These are phyloP conservation scores for Tiphia femorata DNA, from an alignment of 2,888 invertebrate genomes.

Conservation along the genomic window DNA sequence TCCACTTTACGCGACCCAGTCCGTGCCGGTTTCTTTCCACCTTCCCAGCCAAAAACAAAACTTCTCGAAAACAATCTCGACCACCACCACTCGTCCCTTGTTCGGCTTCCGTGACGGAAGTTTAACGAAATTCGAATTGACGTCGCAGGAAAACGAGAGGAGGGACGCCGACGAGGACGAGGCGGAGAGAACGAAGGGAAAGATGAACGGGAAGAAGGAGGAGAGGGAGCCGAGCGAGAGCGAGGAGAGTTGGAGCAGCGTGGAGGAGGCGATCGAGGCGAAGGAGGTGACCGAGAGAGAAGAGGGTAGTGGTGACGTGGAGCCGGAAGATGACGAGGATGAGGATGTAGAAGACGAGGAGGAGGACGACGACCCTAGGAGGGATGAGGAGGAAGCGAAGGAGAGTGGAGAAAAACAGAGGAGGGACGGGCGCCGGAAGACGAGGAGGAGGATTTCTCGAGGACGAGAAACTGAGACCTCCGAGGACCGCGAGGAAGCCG, in stretches of 20 bases:
- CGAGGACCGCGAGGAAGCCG: conserved; percentile 48
- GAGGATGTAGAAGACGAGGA: background rate
- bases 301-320: no score
- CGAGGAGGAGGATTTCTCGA: conserved; percentile 34
- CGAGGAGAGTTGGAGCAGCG: conserved; percentile 58
- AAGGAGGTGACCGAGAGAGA: conserved; percentile 28
- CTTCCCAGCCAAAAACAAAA: no score
- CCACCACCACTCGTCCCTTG: background rate
- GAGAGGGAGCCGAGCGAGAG: conserved; percentile 50
- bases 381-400: background rate
- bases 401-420: conserved; percentile 25
- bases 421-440: conserved; percentile 42
- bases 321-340: no score
- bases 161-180: conserved; percentile 27
- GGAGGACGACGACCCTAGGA: background rate
- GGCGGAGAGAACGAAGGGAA: conserved; percentile 12
- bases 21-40: no score
- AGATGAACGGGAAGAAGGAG: conserved; percentile 21
- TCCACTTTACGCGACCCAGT: no score
- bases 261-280: conserved; percentile 48
- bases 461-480: conserved; percentile 39
- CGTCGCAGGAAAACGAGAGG: no score
- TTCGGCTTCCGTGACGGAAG: background rate
- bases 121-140: background rate
- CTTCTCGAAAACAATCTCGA: no score